Evolutionary conservation across 1,140 invertebrate species (phyloP).

Genomic region (Gryllus bimaculatus): DNA sequence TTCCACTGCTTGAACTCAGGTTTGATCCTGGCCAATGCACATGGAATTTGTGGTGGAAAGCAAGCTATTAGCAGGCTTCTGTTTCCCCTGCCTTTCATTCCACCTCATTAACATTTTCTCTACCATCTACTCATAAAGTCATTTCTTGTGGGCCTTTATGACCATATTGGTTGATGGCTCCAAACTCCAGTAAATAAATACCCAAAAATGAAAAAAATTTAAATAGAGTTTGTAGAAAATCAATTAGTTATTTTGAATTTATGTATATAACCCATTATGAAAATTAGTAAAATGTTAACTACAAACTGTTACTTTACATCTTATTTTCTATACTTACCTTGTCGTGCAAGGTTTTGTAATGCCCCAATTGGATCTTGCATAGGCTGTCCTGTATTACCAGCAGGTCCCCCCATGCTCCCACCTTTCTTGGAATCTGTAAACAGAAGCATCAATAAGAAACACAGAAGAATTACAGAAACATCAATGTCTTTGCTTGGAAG

Average conservation of each 20-base stretch:
- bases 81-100: no score
- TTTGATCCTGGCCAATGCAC: no score
- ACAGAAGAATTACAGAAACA: neutral
- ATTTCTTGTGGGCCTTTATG: no score
- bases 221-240: no score
- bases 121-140: no score
- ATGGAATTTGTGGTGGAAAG: no score
- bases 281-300: no score
- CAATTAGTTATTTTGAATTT: neutral
- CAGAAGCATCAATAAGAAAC: neutral
- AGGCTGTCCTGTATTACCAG: conserved; percentile 35
- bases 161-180: no score
- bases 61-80: no score
- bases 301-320: neutral
- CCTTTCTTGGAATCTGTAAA: conserved; percentile 43
- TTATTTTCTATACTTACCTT: conserved; percentile 40
- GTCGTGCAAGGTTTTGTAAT: conserved; percentile 71
- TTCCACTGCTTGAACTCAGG: neutral
- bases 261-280: neutral
- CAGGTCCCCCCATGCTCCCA: conserved; percentile 29
- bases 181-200: no score
- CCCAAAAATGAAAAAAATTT: no score
- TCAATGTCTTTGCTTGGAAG: neutral
- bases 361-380: conserved; percentile 75
- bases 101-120: no score